These are phyloP conservation scores for Onychomys torridus DNA, from an alignment of 2,797 vertebrate genomes.

Conservation along the genomic window DNA sequence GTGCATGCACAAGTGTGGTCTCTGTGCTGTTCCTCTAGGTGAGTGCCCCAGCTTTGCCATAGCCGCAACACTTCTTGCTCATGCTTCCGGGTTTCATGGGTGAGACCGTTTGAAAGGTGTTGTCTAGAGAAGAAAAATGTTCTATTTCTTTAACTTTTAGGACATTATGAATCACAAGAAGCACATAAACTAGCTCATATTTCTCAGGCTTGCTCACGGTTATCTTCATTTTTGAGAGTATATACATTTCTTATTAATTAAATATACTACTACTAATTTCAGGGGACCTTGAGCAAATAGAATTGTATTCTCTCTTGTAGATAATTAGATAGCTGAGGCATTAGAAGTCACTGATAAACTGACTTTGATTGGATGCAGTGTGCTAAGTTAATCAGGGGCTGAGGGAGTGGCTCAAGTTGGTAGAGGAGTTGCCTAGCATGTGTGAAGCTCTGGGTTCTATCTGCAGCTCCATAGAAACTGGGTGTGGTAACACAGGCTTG, in stretches of 20 bases:
- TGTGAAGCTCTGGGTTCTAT: background rate
- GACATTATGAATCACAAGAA: background rate
- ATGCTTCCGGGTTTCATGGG: background rate
- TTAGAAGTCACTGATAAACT: background rate
- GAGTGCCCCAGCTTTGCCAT: too few species aligned
- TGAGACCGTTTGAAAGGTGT: background rate
- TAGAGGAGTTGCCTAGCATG: background rate
- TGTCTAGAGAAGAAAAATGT: background rate
- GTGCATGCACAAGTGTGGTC: rapidly evolving
- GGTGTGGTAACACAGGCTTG: background rate
- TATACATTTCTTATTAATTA: background rate
- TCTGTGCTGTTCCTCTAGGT: background rate
- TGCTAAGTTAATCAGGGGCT: background rate
- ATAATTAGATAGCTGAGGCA: background rate
- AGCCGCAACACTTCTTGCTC: background rate
- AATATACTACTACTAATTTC: background rate
- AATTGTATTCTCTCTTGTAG: background rate
- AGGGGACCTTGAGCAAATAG: background rate
- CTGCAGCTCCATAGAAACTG: background rate
- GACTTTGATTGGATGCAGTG: background rate
- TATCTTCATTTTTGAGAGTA: background rate
- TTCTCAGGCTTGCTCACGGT: background rate
- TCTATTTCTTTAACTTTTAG: background rate
- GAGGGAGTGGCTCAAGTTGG: background rate
- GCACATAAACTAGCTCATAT: background rate